Evolutionary conservation across 2,113 vertebrate species (phyloP).

Genomic region (Delphinus delphis): DNA sequence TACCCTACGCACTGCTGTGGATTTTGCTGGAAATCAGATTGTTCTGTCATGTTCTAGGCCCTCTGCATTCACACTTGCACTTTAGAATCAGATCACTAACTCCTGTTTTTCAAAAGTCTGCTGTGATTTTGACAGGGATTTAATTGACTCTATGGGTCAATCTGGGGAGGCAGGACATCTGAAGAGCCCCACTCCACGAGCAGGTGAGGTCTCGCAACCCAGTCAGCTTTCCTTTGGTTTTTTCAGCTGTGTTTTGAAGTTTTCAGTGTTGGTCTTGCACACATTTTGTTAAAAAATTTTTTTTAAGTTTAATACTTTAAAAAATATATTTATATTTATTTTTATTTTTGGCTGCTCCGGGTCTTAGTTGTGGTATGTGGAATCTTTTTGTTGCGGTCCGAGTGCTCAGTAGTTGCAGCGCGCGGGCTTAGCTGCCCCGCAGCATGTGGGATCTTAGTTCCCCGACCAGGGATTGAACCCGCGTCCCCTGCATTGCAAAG

Average conservation of each 20-base stretch:
- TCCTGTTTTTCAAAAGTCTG: not conserved
- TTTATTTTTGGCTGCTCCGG: too few species aligned
- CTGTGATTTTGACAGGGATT: not conserved
- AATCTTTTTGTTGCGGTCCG: too few species aligned
- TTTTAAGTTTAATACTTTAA: too few species aligned
- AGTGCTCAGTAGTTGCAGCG: too few species aligned
- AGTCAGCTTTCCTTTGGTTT: not conserved
- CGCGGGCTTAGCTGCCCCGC: too few species aligned
- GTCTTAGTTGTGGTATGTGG: too few species aligned
- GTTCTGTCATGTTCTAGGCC: not conserved
- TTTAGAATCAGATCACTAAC: not conserved
- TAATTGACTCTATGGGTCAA: not conserved
- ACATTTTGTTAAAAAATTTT: rapidly evolving
- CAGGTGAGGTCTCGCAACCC: not conserved
- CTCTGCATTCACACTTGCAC: not conserved
- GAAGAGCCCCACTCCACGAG: not conserved
- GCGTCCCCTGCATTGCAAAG: too few species aligned
- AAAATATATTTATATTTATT: too few species aligned
- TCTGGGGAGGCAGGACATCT: not conserved
- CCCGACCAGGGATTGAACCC: too few species aligned
- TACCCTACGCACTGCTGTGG: not conserved
- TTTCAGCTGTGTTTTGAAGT: too few species aligned
- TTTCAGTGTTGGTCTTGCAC: not conserved
- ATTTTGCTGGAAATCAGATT: rapidly evolving
- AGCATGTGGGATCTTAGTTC: too few species aligned